These are phyloP conservation scores for Trochalopteron elliotii DNA, from an alignment of 2,113 vertebrate species.

Conservation along the genomic window DNA sequence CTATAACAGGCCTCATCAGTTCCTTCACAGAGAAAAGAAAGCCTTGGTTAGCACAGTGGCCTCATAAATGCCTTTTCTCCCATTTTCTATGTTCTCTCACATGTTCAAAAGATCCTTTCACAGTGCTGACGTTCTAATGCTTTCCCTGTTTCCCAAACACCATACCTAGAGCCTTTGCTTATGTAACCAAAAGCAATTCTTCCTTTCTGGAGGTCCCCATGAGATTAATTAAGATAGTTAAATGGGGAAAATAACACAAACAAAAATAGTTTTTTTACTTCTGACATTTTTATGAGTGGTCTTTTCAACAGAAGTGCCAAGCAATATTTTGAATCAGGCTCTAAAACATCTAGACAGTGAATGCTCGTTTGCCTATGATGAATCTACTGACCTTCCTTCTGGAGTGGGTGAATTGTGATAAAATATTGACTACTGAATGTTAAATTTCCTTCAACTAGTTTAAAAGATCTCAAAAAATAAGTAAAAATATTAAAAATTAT, in stretches of 20 bases:
- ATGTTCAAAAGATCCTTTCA: background rate
- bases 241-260: background rate
- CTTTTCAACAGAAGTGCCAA: background rate
- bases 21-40: background rate
- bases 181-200: background rate
- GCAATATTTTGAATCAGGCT: background rate
- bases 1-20: background rate
- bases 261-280: background rate
- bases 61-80: background rate
- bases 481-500: background rate
- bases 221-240: background rate
- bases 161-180: background rate
- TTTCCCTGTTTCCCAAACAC: background rate
- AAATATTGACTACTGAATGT: background rate
- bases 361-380: background rate
- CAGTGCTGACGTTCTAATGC: rapidly evolving
- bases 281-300: background rate
- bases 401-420: background rate
- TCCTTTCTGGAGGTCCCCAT: background rate
- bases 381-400: background rate
- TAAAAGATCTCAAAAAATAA: background rate
- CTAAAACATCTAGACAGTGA: background rate
- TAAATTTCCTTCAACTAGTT: background rate
- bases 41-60: background rate
- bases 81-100: background rate